Conservation (phyloP, 2,113 vertebrate genomes). For the Pelvicachromis taeniatus region DNA sequence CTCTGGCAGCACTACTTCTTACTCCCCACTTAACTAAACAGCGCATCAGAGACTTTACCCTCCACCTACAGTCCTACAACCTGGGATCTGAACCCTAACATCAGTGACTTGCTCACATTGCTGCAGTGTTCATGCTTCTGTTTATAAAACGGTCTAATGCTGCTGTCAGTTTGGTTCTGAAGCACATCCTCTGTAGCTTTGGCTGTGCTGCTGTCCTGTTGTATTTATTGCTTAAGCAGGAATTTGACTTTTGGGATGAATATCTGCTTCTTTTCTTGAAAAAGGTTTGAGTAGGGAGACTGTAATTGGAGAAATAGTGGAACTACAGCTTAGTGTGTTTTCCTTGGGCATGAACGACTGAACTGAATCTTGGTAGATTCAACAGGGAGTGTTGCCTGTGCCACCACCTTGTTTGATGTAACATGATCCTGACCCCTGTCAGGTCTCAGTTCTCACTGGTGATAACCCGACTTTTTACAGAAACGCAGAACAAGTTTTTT, state of each 20-base stretch:
- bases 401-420: background rate
- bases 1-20: background rate
- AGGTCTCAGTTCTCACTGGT: background rate
- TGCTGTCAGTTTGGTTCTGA: background rate
- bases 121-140: background rate
- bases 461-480: background rate
- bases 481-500: too few species aligned
- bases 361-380: background rate
- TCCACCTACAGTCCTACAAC: background rate
- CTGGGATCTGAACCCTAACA: background rate
- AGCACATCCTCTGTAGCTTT: background rate
- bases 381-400: background rate
- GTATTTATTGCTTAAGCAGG: background rate
- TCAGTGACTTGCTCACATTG: background rate
- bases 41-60: background rate
- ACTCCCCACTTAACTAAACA: accelerated
- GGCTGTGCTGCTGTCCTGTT: background rate
- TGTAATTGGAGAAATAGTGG: background rate
- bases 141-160: background rate
- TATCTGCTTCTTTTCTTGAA: background rate
- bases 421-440: background rate
- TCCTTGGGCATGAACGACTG: background rate
- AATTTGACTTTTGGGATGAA: background rate
- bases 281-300: background rate
- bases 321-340: background rate